Conservation (phyloP, 2,797 vertebrate genomes). For the Acanthopagrus latus region DNA sequence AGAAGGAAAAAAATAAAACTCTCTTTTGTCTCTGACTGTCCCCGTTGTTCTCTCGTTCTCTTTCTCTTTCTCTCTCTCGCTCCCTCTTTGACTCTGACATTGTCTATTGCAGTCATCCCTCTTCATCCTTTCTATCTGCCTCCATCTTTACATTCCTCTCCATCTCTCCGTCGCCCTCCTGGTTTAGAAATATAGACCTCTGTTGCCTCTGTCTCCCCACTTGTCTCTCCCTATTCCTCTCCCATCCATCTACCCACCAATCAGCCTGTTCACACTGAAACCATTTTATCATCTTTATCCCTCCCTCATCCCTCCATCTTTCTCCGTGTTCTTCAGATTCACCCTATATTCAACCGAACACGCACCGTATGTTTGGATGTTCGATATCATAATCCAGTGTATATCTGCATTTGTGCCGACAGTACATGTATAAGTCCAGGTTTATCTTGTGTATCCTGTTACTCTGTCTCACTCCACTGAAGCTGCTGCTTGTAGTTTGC, state of each 20-base stretch:
- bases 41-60: neutral
- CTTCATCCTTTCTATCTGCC: neutral
- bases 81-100: constrained; percentile 14
- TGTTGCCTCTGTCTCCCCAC: constrained; percentile 15
- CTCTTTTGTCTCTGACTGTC: constrained; percentile 6
- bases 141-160: constrained; percentile 41
- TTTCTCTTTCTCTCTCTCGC: constrained; percentile 15
- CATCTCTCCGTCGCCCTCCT: constrained; percentile 1
- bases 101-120: constrained; percentile 4
- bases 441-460: neutral
- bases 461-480: neutral
- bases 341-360: neutral
- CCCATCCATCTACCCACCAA: constrained; percentile 24
- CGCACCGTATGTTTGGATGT: neutral
- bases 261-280: constrained; percentile 28
- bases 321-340: neutral
- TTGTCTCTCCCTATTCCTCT: constrained; percentile 3
- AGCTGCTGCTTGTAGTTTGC: constrained; percentile 13
- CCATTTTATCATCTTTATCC: constrained; percentile 17
- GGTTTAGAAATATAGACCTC: constrained; percentile 40
- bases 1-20: neutral
- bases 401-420: neutral
- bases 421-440: neutral
- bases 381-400: neutral
- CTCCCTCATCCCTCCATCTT: constrained; percentile 4